Base-by-base conservation (phyloP, 2,888 invertebrate species). In the Tyria jacobaeae region DNA sequence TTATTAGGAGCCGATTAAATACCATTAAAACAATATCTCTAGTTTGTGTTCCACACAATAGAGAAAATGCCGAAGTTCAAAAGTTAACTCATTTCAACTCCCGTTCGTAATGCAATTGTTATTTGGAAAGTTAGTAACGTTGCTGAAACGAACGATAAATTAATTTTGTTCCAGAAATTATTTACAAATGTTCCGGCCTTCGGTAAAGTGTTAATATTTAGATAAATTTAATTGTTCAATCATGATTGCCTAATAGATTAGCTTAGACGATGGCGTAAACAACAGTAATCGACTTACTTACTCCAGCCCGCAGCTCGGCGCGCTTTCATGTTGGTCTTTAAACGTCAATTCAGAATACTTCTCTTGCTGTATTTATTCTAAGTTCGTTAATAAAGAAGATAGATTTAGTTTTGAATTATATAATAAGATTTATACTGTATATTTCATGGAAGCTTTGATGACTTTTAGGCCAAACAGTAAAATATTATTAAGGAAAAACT, bases 101-200 rank as follows among this genome's bases (percentile, higher is more conserved):
- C 62, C 10, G 51, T 55, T 59, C 12, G 56, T 67, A 72, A 75
- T 66, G 64, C 73, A 69, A 78, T 75, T 75, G 75, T 67, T 68
- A 61, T 64, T 71, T 71, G 53, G 34, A 57, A 66, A 78, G 65
- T 57, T 51, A 37, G 56, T 49, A 59, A 24, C 49, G 27, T 34
- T 34, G 61, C 59, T 64, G 52, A 56, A 64, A 64, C 58, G 66
- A 55, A 62, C 61, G 25, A 25, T 47, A 25, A 58, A 57, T 68
- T 77, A 62, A 68, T 71, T 39, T 63, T 61, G 64, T 64, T 64
- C 55, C 25, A 31, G 47, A 68, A 68, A 54, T 64, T 68, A 58
- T 66, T 61, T 31, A 50, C 34, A 52, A 57, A 53, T 54, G 57
- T 49, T 35, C 39, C 44, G 15, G 27, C 35, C 41, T 60, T n/a